These are phyloP conservation scores for Lottia scabra DNA, from an alignment of 2,888 invertebrate genomes.

Conservation along the genomic window DNA sequence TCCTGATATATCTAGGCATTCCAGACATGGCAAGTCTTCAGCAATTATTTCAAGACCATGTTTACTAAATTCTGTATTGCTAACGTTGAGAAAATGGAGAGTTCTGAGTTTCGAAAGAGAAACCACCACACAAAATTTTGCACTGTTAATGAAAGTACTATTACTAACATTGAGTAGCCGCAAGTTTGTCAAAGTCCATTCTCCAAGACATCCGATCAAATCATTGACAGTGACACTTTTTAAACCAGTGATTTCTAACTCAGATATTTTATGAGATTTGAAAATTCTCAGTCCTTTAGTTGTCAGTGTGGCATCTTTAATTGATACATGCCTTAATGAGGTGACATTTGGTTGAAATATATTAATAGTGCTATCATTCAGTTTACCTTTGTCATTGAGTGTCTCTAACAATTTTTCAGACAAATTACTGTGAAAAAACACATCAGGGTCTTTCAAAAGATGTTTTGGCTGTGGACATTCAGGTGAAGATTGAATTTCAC, in stretches of 20 bases:
- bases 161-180: conserved; percentile 75
- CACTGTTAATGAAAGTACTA: conserved; percentile 76
- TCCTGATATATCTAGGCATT: conserved; percentile 77
- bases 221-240: conserved; percentile 74
- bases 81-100: conserved; percentile 75
- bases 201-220: conserved; percentile 76
- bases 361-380: conserved; percentile 75
- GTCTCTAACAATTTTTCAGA: conserved; percentile 69
- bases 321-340: conserved; percentile 74
- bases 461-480: conserved; percentile 43
- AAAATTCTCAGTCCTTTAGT: conserved; percentile 75
- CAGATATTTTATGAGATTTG: conserved; percentile 75
- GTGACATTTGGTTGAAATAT: conserved; percentile 76
- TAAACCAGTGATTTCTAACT: conserved; percentile 75
- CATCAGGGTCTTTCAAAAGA: conserved; percentile 57
- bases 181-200: conserved; percentile 77
- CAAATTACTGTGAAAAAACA: conserved; percentile 60
- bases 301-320: conserved; percentile 75
- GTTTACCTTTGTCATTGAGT: conserved; percentile 74
- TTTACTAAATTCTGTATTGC: conserved; percentile 78
- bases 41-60: conserved; percentile 77
- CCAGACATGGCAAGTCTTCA: conserved; percentile 76
- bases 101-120: conserved; percentile 76
- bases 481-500: conserved; percentile 53
- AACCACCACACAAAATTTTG: conserved; percentile 75